Evolutionary conservation across 2,888 invertebrate species (phyloP).

Genomic region (Oxycera nigricornis): DNA sequence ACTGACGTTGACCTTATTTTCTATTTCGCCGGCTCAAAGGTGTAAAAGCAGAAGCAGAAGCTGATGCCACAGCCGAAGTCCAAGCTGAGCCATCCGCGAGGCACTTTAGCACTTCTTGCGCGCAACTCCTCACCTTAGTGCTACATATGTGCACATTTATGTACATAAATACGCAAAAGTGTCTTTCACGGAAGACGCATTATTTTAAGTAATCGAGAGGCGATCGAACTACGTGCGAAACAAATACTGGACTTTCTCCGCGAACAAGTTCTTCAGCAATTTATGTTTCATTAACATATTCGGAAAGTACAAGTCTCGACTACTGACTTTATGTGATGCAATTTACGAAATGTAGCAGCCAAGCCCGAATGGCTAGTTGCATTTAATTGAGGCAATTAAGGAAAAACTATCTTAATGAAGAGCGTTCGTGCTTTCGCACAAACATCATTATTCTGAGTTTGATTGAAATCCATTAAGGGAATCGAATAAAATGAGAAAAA

Average conservation of each 20-base stretch:
- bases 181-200: background rate
- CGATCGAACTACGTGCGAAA: conserved; percentile 7
- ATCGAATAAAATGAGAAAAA: no score
- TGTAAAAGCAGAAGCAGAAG: conserved; percentile 33
- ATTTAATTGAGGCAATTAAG: no score
- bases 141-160: no score
- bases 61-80: no score
- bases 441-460: no score
- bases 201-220: background rate
- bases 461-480: no score
- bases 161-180: conserved; percentile 16
- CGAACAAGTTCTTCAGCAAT: background rate
- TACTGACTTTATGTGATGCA: background rate
- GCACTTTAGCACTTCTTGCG: conserved; percentile 1
- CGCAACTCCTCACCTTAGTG: background rate
- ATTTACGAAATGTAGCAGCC: background rate
- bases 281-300: background rate
- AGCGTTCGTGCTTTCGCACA: no score
- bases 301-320: background rate
- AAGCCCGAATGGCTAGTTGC: no score
- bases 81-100: background rate
- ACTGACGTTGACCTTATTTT: conserved; percentile 26
- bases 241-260: conserved; percentile 6
- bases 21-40: conserved; percentile 27
- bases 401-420: no score